A percentile compares a stretch with the other conserved stretches of the same genome.
Conservation (phyloP, 2,113 vertebrate species). For the Saguinus midas region DNA sequence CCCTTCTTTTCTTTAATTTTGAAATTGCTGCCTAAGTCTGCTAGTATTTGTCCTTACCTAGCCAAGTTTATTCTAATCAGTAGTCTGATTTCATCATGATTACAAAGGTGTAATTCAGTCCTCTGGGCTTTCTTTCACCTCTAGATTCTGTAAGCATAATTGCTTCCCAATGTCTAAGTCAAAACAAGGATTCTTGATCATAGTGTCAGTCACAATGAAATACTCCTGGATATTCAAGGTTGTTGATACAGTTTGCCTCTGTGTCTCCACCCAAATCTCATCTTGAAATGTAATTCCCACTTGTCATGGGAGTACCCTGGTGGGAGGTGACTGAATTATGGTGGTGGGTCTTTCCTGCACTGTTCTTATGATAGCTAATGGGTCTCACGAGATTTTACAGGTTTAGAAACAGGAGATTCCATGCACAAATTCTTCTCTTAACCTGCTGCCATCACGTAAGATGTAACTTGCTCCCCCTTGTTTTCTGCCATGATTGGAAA, state of each 20-base stretch:
- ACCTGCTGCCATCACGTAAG: no score
- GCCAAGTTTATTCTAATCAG: slow-evolving; percentile 2
- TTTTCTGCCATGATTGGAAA: no score
- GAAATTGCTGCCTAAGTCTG: neutral
- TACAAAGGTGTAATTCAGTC: slow-evolving; percentile 9
- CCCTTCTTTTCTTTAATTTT: neutral
- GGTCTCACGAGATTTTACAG: no score
- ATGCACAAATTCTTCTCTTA: no score
- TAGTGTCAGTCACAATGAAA: slow-evolving; percentile 10
- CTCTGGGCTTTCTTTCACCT: slow-evolving; percentile 25
- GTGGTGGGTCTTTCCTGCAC: no score
- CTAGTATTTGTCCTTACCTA: neutral
- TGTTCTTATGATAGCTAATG: no score
- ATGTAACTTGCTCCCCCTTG: no score
- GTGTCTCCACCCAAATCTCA: no score
- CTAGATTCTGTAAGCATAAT: slow-evolving; percentile 14
- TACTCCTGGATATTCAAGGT: neutral
- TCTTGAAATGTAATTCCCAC: no score
- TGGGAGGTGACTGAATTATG: no score
- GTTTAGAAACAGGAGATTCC: no score
- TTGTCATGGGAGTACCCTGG: no score
- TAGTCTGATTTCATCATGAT: slow-evolving; percentile 1
- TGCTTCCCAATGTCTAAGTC: slow-evolving; percentile 14
- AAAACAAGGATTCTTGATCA: slow-evolving; percentile 35
- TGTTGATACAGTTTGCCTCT: neutral